Base-by-base conservation (phyloP, 2,797 vertebrate genomes). In the Argyrosomus regius region DNA sequence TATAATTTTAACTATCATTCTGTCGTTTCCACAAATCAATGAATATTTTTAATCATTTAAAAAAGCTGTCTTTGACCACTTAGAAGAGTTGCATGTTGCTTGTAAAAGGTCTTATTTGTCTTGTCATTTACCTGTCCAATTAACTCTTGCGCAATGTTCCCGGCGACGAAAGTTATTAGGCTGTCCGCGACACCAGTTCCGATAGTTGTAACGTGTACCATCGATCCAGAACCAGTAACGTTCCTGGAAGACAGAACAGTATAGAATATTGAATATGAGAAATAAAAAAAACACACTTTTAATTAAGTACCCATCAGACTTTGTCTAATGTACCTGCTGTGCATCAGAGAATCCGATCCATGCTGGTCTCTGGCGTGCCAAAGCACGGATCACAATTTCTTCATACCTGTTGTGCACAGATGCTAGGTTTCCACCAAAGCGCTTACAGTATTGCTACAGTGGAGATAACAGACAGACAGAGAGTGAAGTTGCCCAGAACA, bases 281-380 rank as follows among this genome's bases (percentile, higher is more conserved):
- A 43, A 13, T 3, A 43, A 43, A 43, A n/a, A 22, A 22, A 22
- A 22, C 22, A 43, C 3, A 43, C 43, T 4, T 43, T 43, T 43
- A 4, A 13, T 13, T 43, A 43, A 43, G 3, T 50, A n/a, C 1
- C 18, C 20, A 18, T 50, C 48, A n/a, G 18, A n/a, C 48, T 5
- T 50, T 50, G 48, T 50, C 18, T 50, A 12, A 13, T 50, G 8
- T 20, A 52, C 50, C 50, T 52, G 50, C 22, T 52, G n/a, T 52
- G 50, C 50, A 22, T 52, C 50, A 52, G 50, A 52, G 20, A 22
- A 1, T 52, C 49, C 50, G 4, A 52, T 22, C 50, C 50, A 52
- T 17, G 20, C 4, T 22, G 0, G 0, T n/a, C 1, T n/a, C 14
- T 56, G 53, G 3, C 18, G 0, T 49, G 20, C 20, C 20, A 50